phyloP scores from a whole-genome alignment of 1,140 invertebrate species.

The Drosophila nigromelanica region DNA sequence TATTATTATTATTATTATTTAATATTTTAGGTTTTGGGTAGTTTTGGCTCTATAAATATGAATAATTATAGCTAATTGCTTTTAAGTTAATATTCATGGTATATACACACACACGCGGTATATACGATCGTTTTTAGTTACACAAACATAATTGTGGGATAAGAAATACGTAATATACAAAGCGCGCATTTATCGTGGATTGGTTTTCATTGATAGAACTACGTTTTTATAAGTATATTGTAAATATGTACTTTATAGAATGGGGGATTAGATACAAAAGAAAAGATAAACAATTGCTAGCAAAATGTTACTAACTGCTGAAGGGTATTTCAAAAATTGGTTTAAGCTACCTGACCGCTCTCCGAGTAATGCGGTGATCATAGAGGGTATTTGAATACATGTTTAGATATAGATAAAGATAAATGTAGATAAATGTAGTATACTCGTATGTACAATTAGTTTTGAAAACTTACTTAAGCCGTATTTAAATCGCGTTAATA shows the following conservation, averaged over 20 bases:
- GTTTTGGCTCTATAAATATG: constrained; percentile 81
- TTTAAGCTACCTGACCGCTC: constrained; percentile 11
- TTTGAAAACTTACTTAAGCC: constrained; percentile 77
- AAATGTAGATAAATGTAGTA: constrained; percentile 26
- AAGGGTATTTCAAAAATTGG: constrained; percentile 15
- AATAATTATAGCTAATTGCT: constrained; percentile 80
- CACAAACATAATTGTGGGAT: constrained; percentile 51
- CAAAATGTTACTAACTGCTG: constrained; percentile 30
- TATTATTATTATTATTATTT: constrained; percentile 59
- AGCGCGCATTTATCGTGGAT: constrained; percentile 44
- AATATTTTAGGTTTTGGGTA: constrained; percentile 79
- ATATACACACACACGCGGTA: constrained; percentile 62
- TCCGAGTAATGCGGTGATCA: constrained; percentile 30
- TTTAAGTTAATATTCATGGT: constrained; percentile 78
- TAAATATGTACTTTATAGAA: constrained; percentile 46
- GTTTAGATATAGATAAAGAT: constrained; percentile 35
- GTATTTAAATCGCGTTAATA: constrained; percentile 52
- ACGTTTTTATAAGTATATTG: constrained; percentile 43
- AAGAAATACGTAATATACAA: constrained; percentile 65
- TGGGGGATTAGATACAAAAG: constrained; percentile 48
- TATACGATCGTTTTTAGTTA: constrained; percentile 57
- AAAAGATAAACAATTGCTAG: constrained; percentile 23
- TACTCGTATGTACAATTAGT: constrained; percentile 69
- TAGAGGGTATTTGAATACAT: constrained; percentile 36
- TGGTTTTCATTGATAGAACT: constrained; percentile 47